Evolutionary conservation across 2,888 invertebrate species (phyloP).

Genomic region (Leptinotarsa haldemani): DNA sequence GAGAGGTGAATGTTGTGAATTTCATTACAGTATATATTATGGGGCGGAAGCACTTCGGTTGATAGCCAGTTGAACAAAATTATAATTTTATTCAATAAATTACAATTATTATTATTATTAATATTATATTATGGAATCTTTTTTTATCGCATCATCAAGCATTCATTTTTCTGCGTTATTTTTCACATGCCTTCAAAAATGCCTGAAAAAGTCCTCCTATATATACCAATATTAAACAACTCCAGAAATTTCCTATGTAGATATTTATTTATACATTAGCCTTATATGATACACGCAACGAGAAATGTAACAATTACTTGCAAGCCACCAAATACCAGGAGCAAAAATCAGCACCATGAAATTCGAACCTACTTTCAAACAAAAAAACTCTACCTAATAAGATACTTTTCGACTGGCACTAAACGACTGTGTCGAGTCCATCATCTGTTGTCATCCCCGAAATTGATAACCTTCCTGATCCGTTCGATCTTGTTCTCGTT

Average conservation of each 20-base stretch:
- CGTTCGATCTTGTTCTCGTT: constrained; percentile 56
- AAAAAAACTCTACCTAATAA: too few relatives aligned
- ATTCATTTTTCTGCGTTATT: neutral
- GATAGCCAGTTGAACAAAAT: too few relatives aligned
- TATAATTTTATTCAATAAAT: too few relatives aligned
- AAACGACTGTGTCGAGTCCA: neutral
- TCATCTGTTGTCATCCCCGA: constrained; percentile 55
- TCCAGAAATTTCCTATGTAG: neutral
- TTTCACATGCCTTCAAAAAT: neutral
- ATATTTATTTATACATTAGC: constrained; percentile 9
- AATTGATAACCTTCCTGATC: constrained; percentile 61
- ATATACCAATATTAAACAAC: neutral
- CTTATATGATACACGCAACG: neutral
- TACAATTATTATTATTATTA: too few relatives aligned
- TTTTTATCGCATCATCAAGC: too few relatives aligned
- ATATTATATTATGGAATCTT: too few relatives aligned
- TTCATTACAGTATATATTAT: too few relatives aligned
- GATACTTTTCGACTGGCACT: too few relatives aligned
- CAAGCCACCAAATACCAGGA: neutral
- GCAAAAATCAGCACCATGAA: neutral
- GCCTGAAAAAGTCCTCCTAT: too few relatives aligned
- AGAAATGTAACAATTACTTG: constrained; percentile 1
- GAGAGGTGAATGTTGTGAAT: too few relatives aligned
- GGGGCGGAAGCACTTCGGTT: too few relatives aligned
- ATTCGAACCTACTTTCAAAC: too few relatives aligned